Evolutionary conservation across 37 sponge, comb jelly and placozoan genomes (phyloP).

Genomic region (Amphimedon queenslandica): DNA sequence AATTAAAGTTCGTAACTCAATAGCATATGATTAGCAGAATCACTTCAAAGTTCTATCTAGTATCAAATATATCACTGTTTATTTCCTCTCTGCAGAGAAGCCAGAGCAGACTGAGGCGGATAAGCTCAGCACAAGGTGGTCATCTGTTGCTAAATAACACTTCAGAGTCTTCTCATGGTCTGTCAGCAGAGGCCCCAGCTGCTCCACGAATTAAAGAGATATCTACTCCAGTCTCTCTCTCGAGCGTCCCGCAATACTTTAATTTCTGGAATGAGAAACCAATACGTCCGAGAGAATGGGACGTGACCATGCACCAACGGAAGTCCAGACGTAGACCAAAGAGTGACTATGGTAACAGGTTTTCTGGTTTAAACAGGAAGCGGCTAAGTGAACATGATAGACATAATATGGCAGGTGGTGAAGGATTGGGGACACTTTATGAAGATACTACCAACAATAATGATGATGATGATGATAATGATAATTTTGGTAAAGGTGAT

Average conservation of each 20-base stretch:
- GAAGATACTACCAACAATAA: not conserved
- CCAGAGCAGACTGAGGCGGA: no score
- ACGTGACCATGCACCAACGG: conserved; percentile 25
- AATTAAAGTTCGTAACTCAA: no score
- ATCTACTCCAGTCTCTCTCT: conserved; percentile 25
- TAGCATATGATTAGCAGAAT: no score
- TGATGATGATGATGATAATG: not conserved
- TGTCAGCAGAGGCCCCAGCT: no score
- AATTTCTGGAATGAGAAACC: conserved; percentile 79
- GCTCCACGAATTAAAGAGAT: not conserved
- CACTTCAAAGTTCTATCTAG: no score
- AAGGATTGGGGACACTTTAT: not conserved
- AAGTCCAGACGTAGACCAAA: conserved; percentile 63
- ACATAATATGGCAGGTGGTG: not conserved
- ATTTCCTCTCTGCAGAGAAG: no score
- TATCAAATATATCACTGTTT: no score
- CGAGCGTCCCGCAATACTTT: conserved; percentile 62
- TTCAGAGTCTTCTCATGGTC: no score
- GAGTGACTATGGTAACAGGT: conserved; percentile 81
- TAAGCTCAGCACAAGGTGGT: no score
- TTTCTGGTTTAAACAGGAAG: no score
- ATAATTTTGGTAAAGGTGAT: not conserved
- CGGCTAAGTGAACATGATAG: not conserved
- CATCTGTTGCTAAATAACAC: no score
- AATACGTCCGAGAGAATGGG: conserved; percentile 29